Conservation (phyloP, 1,140 invertebrate species). For the Aphelenchoides fujianensis region DNA sequence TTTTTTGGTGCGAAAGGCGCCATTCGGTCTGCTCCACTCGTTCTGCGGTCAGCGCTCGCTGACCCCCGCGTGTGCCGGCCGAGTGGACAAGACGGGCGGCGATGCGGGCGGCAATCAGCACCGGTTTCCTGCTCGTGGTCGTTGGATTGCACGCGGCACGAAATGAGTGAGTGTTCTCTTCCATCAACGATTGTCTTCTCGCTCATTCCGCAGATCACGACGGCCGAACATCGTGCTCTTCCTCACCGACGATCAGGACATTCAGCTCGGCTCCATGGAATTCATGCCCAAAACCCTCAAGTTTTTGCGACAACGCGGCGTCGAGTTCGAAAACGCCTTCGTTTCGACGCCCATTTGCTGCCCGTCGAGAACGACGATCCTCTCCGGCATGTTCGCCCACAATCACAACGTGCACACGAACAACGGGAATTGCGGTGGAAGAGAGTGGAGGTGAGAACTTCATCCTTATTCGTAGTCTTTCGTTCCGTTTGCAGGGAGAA, state of each 20-base stretch:
- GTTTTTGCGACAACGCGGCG: conserved; percentile 44
- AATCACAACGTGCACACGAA: conserved; percentile 72
- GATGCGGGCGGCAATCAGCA: too few species aligned
- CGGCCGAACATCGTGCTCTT: conserved; percentile 64
- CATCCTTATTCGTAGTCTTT: conserved; percentile 49
- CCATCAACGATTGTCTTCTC: background rate
- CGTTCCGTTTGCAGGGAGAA: conserved; percentile 32
- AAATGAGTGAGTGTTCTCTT: background rate
- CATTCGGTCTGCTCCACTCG: too few species aligned
- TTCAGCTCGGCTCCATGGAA: conserved; percentile 61
- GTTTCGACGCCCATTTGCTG: conserved; percentile 76
- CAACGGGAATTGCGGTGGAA: conserved; percentile 67
- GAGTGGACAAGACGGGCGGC: too few species aligned
- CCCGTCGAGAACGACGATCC: conserved; percentile 79
- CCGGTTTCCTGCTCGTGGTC: too few species aligned
- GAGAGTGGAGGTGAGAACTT: conserved; percentile 86
- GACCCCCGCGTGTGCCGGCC: too few species aligned
- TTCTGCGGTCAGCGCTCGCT: too few species aligned
- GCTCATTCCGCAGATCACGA: background rate
- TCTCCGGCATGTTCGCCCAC: conserved; percentile 80
- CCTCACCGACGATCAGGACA: conserved; percentile 65
- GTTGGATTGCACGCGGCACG: too few species aligned
- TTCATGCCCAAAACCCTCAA: conserved; percentile 58
- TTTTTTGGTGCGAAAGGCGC: too few species aligned
- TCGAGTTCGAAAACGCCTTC: conserved; percentile 40